These are phyloP conservation scores for Baronia brevicornis DNA, from an alignment of 2,888 invertebrate genomes.

Conservation along the genomic window DNA sequence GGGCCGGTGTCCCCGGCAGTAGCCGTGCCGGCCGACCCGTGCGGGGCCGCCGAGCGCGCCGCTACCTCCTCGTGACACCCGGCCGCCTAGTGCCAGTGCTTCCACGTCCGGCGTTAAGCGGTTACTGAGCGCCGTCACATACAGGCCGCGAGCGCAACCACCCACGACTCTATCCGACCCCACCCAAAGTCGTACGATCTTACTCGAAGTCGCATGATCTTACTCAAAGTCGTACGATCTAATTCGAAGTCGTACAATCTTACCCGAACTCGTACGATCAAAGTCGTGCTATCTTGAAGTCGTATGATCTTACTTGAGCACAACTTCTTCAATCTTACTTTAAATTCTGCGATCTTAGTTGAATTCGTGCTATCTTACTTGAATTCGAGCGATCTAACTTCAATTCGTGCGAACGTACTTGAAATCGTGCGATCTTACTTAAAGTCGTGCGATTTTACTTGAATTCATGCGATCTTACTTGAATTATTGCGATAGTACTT, in stretches of 20 bases:
- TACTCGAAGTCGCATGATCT: neutral
- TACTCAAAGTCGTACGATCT: neutral
- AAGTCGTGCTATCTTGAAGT: too few species aligned
- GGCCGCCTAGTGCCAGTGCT: slow-evolving; percentile 73
- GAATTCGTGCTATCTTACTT: too few species aligned
- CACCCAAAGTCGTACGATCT: slow-evolving; percentile 4
- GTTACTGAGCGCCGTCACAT: slow-evolving; percentile 8
- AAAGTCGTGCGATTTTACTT: too few species aligned
- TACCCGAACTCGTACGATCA: too few species aligned
- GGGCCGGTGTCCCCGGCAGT: slow-evolving; percentile 67
- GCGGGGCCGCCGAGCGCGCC: slow-evolving; percentile 25
- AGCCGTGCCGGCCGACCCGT: slow-evolving; percentile 31
- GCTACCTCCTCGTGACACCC: slow-evolving; percentile 66
- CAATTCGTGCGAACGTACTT: too few species aligned
- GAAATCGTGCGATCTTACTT: too few species aligned
- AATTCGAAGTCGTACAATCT: neutral
- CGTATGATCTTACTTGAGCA: too few species aligned
- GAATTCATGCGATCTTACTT: too few species aligned
- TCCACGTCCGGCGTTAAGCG: slow-evolving; percentile 63
- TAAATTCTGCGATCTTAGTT: too few species aligned
- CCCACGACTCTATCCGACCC: slow-evolving; percentile 5
- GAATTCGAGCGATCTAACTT: too few species aligned
- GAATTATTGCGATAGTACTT: too few species aligned
- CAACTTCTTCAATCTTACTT: too few species aligned
- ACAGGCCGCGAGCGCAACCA: slow-evolving; percentile 3